phyloP scores from a whole-genome alignment of 2,797 vertebrate genomes.

The Oceanodroma leucorhoa region DNA sequence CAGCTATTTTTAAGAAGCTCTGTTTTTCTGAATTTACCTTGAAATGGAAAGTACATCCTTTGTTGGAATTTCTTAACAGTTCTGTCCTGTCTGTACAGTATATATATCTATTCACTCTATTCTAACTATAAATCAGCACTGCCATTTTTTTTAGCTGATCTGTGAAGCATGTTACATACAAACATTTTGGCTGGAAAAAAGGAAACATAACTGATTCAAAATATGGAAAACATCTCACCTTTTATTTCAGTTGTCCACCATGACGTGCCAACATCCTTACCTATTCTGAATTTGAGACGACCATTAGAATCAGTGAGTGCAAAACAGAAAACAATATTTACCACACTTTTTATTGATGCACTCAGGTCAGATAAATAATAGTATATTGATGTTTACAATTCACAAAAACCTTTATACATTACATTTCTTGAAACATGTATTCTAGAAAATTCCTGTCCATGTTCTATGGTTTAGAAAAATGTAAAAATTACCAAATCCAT shows the following conservation, averaged over 20 bases:
- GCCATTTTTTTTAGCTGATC: background rate
- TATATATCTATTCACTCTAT: background rate
- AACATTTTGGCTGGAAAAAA: background rate
- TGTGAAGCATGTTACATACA: background rate
- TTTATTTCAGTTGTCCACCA: accelerated
- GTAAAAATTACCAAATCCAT: background rate
- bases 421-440: background rate
- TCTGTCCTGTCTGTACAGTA: background rate
- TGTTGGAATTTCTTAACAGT: background rate
- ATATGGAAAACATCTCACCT: background rate
- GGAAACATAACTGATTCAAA: background rate
- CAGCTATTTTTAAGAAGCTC: background rate
- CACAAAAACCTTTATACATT: background rate
- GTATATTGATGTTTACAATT: background rate
- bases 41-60: background rate
- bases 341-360: background rate
- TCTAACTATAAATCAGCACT: background rate
- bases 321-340: background rate
- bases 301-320: background rate
- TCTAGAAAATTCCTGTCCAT: background rate
- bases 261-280: background rate
- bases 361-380: background rate
- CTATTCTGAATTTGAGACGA: background rate
- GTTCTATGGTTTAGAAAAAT: background rate
- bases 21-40: background rate